Percentiles rank a stretch among this genome's conserved stretches.
These are phyloP conservation scores for Anastatus disparis DNA, from an alignment of 1,140 invertebrate genomes.

Conservation along the genomic window DNA sequence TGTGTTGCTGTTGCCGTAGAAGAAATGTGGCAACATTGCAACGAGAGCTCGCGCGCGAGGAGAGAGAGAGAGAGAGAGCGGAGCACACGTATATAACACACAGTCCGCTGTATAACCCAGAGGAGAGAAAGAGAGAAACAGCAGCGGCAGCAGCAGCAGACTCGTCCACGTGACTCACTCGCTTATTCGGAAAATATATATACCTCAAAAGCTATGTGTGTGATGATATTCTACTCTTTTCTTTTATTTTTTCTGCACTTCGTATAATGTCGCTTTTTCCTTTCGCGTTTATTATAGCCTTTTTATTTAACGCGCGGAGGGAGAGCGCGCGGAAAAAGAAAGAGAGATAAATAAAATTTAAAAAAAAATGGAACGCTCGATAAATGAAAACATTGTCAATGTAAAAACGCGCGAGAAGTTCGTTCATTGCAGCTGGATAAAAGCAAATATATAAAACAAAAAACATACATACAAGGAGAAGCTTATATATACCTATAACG, in stretches of 20 bases:
- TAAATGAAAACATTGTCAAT: slow-evolving; percentile 13
- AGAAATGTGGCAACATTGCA: neutral
- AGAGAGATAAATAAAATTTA: too few species aligned
- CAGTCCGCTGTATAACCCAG: neutral
- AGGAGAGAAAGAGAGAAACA: neutral
- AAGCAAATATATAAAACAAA: too few species aligned
- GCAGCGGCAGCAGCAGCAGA: neutral
- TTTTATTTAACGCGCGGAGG: too few species aligned
- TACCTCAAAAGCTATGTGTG: too few species aligned
- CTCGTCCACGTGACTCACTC: slow-evolving; percentile 33
- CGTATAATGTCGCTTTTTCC: neutral
- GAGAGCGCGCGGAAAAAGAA: too few species aligned
- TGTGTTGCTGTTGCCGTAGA: slow-evolving; percentile 9
- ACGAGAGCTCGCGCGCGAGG: neutral
- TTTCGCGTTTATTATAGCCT: too few species aligned
- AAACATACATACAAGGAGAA: too few species aligned
- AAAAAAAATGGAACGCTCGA: too few species aligned
- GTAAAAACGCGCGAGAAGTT: too few species aligned
- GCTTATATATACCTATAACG: too few species aligned
- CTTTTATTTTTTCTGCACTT: neutral
- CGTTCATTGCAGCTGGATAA: too few species aligned
- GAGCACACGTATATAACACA: too few species aligned
- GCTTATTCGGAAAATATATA: slow-evolving; percentile 41
- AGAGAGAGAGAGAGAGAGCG: neutral
- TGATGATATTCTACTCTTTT: neutral